A percentile compares a stretch with the other conserved stretches of the same genome.
These are phyloP conservation scores for Callosobruchus maculatus DNA, from an alignment of 2,888 invertebrate genomes.

Conservation along the genomic window DNA sequence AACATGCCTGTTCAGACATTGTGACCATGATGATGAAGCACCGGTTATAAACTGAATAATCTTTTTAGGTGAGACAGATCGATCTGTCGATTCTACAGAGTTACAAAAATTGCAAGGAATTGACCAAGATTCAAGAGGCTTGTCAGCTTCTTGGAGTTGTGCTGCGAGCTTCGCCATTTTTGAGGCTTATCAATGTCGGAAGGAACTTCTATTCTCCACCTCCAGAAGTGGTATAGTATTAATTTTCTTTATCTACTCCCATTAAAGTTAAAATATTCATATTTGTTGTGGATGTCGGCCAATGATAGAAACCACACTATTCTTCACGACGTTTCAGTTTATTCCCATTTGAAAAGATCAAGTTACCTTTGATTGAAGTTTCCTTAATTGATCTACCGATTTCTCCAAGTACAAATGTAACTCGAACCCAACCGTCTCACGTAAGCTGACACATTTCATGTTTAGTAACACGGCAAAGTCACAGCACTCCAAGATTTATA, in stretches of 20 bases:
- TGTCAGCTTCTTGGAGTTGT: neutral
- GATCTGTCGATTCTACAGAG: neutral
- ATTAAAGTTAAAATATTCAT: too few relatives aligned
- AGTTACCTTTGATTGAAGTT: too few relatives aligned
- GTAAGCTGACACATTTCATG: too few relatives aligned
- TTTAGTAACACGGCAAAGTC: too few relatives aligned
- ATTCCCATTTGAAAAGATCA: too few relatives aligned
- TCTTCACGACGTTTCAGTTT: too few relatives aligned
- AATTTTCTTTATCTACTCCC: neutral
- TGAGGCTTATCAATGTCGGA: neutral
- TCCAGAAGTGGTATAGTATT: neutral
- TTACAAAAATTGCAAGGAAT: neutral
- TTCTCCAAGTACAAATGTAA: too few relatives aligned
- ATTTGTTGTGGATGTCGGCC: neutral
- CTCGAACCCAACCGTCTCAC: too few relatives aligned
- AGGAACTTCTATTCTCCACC: slow-evolving; percentile 1
- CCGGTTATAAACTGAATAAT: neutral
- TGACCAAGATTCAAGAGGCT: neutral
- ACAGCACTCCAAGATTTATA: too few relatives aligned
- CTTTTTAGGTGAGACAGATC: neutral
- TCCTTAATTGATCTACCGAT: too few relatives aligned
- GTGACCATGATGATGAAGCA: neutral
- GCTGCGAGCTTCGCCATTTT: neutral
- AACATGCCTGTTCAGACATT: too few relatives aligned
- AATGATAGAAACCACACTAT: too few relatives aligned